Base-by-base conservation (phyloP, 2,113 vertebrate genomes). In the Pelecanus crispus region DNA sequence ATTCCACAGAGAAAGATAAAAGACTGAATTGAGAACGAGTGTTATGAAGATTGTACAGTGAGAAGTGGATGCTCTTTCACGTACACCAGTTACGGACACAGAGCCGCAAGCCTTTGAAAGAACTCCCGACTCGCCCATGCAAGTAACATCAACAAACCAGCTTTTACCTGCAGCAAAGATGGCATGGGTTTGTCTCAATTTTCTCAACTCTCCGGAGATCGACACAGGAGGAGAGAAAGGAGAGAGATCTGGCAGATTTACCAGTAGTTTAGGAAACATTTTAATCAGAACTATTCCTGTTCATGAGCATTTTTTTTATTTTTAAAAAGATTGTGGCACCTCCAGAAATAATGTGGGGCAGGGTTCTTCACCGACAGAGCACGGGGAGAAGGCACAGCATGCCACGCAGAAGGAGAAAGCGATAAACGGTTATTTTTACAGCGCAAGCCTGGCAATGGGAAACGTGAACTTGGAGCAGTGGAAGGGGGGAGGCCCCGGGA, bases 381-480 rank as follows among this genome's bases (percentile, higher is more conserved):
- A 22, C 1, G 6, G n/a, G 47, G 19, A 65, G 40, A 66, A 58
- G 73, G 24, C 67, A 26, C 52, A 81, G 9, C 10, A 8, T 4
- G 10, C 11, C 10, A 4, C 0, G 0, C 1, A 1, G 50, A 34
- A 59, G 45, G 55, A 80, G 25, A 29, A 45, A 4, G 58, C 4
- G 1, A 42, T 25, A 5, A 71, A 40, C 17, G 47, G 29, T 3
- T 53, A 49, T 34, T 72, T n/a, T 32, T 55, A 36, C 36, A 25
- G 61, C 3, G 2, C 7, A 4, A 45, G 36, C 45, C 29, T 4
- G 2, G 62, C 0, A 0, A 17, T 36, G 56, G 81, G 59, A 78
- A 79, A 81, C 1, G 1, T 24, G 40, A 89, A 20, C n/a, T 31
- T 56, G 58, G 40, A 75, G 47, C 7, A 8, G 31, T 38, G 53